These are phyloP conservation scores for Hypothenemus hampei DNA, from an alignment of 1,140 invertebrate genomes.

Conservation along the genomic window DNA sequence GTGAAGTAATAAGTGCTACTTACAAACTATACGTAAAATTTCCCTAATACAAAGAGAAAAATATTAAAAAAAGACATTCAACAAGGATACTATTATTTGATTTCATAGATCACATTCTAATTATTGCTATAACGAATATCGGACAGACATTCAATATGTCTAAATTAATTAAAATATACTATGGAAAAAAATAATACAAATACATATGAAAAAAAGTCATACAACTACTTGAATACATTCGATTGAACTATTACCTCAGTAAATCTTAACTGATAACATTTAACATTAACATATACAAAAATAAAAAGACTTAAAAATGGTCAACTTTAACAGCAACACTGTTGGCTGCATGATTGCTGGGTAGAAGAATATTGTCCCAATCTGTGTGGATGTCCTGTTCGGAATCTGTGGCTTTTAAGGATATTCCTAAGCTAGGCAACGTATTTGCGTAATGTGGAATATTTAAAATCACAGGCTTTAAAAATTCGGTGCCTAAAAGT, in stretches of 20 bases:
- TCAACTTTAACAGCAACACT: conserved; percentile 84
- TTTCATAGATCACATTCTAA: conserved; percentile 14
- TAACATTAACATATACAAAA: no score
- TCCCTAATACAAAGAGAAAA: no score
- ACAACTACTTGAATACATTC: no score
- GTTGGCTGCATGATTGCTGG: conserved; percentile 71
- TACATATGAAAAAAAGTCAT: no score
- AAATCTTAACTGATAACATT: no score
- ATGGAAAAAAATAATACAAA: no score
- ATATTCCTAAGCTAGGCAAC: conserved; percentile 62
- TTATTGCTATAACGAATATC: no score
- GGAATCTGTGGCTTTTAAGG: conserved; percentile 76
- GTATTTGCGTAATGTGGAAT: conserved; percentile 71
- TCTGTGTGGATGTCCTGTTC: conserved; percentile 63
- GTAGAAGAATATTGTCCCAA: conserved; percentile 71
- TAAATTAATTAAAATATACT: no score
- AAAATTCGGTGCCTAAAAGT: conserved; percentile 65
- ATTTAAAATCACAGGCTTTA: conserved; percentile 78
- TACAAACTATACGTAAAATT: no score
- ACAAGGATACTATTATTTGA: background rate
- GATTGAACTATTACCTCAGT: no score
- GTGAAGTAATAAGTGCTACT: no score
- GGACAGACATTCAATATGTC: no score
- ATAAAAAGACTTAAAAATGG: conserved; percentile 63
- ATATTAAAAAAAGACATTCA: background rate